Conservation (phyloP, 2,797 vertebrate species). For the Podarcis lilfordi region DNA sequence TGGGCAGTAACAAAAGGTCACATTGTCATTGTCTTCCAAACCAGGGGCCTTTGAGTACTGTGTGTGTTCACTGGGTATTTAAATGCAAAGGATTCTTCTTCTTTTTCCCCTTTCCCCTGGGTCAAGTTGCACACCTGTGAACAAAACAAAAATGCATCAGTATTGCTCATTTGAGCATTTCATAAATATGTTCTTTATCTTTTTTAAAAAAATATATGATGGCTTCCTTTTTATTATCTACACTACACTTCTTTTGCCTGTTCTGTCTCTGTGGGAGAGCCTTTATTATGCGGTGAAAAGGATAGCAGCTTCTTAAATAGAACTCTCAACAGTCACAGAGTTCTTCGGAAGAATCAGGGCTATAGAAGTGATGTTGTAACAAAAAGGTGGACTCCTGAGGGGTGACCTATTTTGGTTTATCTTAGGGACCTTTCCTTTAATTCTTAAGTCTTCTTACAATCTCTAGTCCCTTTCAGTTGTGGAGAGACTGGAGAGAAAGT, state of each 20-base stretch:
- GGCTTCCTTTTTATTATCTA: not conserved
- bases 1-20: not conserved
- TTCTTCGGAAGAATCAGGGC: not conserved
- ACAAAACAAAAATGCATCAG: not conserved
- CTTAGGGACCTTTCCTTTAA: not conserved
- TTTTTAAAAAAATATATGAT: not conserved
- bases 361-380: not conserved
- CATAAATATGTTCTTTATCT: not conserved
- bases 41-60: not conserved
- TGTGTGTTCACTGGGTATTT: not conserved
- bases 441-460: not conserved
- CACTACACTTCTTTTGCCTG: not conserved
- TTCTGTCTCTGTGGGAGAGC: not conserved
- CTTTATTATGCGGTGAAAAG: not conserved
- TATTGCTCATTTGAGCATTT: not conserved
- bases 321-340: too few species aligned
- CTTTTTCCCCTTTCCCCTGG: not conserved
- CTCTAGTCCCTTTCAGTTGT: not conserved
- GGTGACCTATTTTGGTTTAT: not conserved
- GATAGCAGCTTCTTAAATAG: not conserved
- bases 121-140: conserved; percentile 26
- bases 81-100: not conserved
- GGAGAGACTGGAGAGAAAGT: not conserved
- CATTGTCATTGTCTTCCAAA: accelerated
- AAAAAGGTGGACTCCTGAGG: not conserved